These are phyloP conservation scores for Anarrhichthys ocellatus DNA, from an alignment of 2,113 vertebrate genomes.

Conservation along the genomic window DNA sequence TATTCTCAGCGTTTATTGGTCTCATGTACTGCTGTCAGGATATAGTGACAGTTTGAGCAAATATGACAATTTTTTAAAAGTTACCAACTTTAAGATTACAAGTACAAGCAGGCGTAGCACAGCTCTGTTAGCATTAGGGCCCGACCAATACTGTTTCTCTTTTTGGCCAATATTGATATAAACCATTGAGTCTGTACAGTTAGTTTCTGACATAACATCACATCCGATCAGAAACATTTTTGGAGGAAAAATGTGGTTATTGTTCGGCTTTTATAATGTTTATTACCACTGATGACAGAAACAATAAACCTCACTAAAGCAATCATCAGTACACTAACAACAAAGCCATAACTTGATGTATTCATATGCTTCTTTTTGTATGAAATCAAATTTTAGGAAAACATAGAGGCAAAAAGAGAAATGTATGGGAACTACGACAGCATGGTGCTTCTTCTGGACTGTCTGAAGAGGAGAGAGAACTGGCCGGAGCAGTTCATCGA, in stretches of 20 bases:
- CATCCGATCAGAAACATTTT: not conserved
- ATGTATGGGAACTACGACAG: conserved; percentile 56
- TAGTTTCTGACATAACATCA: not conserved
- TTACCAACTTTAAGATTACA: not conserved
- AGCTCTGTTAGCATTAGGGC: not conserved
- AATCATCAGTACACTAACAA: not conserved
- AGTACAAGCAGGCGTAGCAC: not conserved
- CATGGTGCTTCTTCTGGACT: conserved; percentile 77
- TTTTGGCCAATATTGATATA: not conserved
- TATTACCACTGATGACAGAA: not conserved
- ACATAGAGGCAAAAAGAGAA: conserved; percentile 78
- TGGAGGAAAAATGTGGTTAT: not conserved
- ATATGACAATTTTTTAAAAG: not conserved
- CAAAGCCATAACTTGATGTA: not conserved
- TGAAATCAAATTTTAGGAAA: conserved; percentile 68
- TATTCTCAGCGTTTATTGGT: not conserved
- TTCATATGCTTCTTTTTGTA: not conserved
- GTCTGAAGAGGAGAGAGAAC: conserved; percentile 78
- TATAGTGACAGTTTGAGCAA: not conserved
- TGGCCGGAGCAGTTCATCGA: conserved; percentile 81
- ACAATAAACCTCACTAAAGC: not conserved
- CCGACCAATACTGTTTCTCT: not conserved
- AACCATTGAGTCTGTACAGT: not conserved
- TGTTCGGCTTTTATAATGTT: not conserved
- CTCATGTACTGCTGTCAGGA: not conserved